Percentiles rank a stretch among this genome's conserved stretches.
phyloP scores from a whole-genome alignment of 2,113 vertebrate genomes.

The Caracal caracal region DNA sequence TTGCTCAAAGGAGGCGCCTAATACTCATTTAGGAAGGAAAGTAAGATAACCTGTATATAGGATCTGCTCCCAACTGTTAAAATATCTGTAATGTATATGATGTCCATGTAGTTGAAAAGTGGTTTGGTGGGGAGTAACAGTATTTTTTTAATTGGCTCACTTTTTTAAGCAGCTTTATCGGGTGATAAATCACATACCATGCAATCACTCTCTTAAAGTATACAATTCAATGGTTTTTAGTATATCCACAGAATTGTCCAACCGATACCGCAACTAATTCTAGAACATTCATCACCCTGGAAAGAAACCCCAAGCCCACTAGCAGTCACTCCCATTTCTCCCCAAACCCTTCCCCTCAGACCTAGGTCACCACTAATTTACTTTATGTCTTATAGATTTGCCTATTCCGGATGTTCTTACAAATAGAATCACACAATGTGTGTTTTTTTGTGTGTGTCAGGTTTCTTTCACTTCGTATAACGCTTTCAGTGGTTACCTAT shows the following conservation, averaged over 20 bases:
- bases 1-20: conserved; percentile 59
- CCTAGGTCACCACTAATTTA: background rate
- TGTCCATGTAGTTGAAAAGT: conserved; percentile 30
- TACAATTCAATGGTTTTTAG: background rate
- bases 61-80: conserved; percentile 69
- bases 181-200: conserved; percentile 37
- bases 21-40: conserved; percentile 59
- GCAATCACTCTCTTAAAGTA: background rate
- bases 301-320: background rate
- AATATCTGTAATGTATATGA: conserved; percentile 51
- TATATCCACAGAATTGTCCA: conserved; percentile 11
- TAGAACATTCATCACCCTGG: background rate
- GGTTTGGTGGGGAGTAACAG: background rate
- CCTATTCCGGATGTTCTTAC: background rate
- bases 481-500: background rate
- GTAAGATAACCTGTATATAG: background rate
- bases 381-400: conserved; percentile 25
- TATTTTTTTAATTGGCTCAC: background rate
- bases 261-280: background rate
- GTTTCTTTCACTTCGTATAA: background rate
- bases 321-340: background rate
- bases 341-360: background rate
- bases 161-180: conserved; percentile 27
- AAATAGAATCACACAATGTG: background rate
- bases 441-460: background rate